A percentile compares a stretch with the other conserved stretches of the same genome.
Conservation (phyloP, 2,888 invertebrate species). For the Tenthredo distinguenda region DNA sequence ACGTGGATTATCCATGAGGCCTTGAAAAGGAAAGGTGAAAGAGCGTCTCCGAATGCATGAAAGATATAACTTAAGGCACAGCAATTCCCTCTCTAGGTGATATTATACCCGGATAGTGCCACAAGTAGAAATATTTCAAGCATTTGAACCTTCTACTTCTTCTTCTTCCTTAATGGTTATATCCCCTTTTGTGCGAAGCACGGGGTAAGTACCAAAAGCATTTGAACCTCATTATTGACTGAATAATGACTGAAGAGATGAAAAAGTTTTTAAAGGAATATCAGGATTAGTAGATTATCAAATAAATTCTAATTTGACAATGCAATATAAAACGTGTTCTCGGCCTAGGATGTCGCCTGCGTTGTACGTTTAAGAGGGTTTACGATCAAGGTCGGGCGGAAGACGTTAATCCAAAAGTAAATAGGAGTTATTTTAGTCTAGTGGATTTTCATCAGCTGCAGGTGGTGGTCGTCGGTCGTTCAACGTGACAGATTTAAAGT, state of each 20-base stretch:
- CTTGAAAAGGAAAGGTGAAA: background rate
- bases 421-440: background rate
- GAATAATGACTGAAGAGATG: background rate
- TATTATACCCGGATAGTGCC: background rate
- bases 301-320: background rate
- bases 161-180: too few relatives aligned
- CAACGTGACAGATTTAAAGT: constrained; percentile 1
- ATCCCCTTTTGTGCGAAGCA: too few relatives aligned
- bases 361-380: background rate
- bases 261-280: background rate
- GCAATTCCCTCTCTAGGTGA: background rate
- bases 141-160: too few relatives aligned
- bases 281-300: background rate
- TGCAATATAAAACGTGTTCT: background rate
- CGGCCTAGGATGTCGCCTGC: background rate
- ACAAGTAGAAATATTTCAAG: background rate
- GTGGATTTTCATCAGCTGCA: constrained; percentile 18
- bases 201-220: too few relatives aligned
- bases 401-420: constrained; percentile 20
- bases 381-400: constrained; percentile 21
- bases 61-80: background rate
- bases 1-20: constrained; percentile 44
- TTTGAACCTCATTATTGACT: background rate
- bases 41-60: background rate
- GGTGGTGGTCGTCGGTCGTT: constrained; percentile 6